Percentiles rank a stretch among this genome's conserved stretches.
These are phyloP conservation scores for Drosophila ercepeae DNA, from an alignment of 1,140 invertebrate species.

Conservation along the genomic window DNA sequence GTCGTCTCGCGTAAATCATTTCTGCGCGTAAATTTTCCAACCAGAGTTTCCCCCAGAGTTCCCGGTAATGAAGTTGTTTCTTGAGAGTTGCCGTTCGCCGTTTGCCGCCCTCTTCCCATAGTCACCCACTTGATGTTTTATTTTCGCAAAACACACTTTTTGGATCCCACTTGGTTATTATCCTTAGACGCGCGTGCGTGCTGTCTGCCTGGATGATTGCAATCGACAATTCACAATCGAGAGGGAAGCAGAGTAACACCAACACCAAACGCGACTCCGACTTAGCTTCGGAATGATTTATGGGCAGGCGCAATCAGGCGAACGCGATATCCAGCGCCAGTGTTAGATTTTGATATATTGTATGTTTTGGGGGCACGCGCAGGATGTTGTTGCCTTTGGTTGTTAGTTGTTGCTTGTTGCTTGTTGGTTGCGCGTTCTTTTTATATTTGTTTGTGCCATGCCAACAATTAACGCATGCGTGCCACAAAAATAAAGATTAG, in stretches of 20 bases:
- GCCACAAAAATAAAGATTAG: slow-evolving; percentile 58
- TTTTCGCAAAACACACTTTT: background rate
- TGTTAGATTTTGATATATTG: slow-evolving; percentile 79
- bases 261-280: slow-evolving; percentile 25
- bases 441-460: slow-evolving; percentile 44
- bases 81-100: background rate
- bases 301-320: slow-evolving; percentile 71
- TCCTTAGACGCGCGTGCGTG: slow-evolving; percentile 73
- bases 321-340: slow-evolving; percentile 70
- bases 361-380: slow-evolving; percentile 79
- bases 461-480: slow-evolving; percentile 79
- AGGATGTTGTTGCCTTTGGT: slow-evolving; percentile 57
- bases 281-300: slow-evolving; percentile 70
- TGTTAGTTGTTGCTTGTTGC: slow-evolving; percentile 24
- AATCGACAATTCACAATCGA: slow-evolving; percentile 52
- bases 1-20: slow-evolving; percentile 75
- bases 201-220: slow-evolving; percentile 74
- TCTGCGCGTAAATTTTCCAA: slow-evolving; percentile 37
- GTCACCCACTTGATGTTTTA: background rate
- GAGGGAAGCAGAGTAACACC: slow-evolving; percentile 24
- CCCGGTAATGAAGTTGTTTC: slow-evolving; percentile 71
- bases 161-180: slow-evolving; percentile 18
- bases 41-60: slow-evolving; percentile 17
- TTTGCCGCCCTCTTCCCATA: slow-evolving; percentile 1
- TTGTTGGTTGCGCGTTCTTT: slow-evolving; percentile 18